Evolutionary conservation across 2,113 vertebrate genomes (phyloP).

Genomic region (Mola mola): DNA sequence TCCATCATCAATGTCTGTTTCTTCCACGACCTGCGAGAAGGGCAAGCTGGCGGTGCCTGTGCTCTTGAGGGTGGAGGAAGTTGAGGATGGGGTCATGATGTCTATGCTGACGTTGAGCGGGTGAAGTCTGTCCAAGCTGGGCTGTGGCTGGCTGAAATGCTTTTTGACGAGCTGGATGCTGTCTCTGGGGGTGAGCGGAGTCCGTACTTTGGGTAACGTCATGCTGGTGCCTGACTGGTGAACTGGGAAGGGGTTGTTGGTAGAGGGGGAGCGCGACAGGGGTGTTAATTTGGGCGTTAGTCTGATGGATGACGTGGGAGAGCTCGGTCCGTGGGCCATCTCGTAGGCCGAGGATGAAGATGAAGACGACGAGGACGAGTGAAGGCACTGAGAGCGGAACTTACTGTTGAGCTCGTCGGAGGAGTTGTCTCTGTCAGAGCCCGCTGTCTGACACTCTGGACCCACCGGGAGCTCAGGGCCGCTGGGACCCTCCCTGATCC

Average conservation of each 20-base stretch:
- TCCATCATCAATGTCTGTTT: conserved; percentile 88
- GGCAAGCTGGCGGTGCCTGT: conserved; percentile 40
- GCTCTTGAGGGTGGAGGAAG: conserved; percentile 66
- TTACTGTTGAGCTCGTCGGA: conserved; percentile 84
- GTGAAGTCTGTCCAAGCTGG: conserved; percentile 77
- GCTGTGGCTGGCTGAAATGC: conserved; percentile 89
- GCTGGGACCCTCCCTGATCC: conserved; percentile 27
- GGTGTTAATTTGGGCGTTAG: conserved; percentile 53
- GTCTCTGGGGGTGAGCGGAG: conserved; percentile 84
- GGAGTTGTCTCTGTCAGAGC: conserved; percentile 70
- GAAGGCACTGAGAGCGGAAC: conserved; percentile 82
- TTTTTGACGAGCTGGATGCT: conserved; percentile 90
- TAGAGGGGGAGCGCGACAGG: conserved; percentile 68
- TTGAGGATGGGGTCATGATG: conserved; percentile 63
- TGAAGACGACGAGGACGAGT: conserved; percentile 83
- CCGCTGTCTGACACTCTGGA: neutral
- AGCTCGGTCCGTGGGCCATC: conserved; percentile 68
- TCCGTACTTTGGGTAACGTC: conserved; percentile 88
- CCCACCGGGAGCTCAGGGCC: conserved; percentile 25
- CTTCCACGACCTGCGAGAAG: conserved; percentile 78
- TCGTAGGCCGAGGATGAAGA: conserved; percentile 84
- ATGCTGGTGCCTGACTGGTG: conserved; percentile 81
- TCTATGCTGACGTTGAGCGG: conserved; percentile 77
- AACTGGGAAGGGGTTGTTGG: conserved; percentile 65
- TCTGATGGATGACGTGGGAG: conserved; percentile 64